Base-by-base conservation (phyloP, 2,888 invertebrate species). In the Cyrtodaria siliqua region DNA sequence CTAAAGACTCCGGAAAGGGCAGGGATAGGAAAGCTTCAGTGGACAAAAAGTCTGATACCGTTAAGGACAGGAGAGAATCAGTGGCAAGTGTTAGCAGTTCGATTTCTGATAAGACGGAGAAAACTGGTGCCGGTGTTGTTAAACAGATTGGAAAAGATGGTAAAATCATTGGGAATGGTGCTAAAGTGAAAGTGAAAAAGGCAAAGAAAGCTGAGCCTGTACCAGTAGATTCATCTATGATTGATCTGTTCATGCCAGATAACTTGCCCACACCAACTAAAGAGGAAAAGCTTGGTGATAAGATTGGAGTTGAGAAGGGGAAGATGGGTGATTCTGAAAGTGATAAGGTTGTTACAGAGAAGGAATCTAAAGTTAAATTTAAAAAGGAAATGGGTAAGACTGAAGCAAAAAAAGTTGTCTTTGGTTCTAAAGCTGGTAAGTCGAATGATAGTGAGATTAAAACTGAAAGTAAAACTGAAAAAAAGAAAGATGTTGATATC, bases 191-290 rank as follows among this genome's bases (percentile, higher is more conserved):
- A 55, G 56, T 50, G 9, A 79, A 77, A 55, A 72, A 72, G 33
- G 20, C 60, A 9, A 77, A 77, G 49, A 72, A 63, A 29, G 27
- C 49, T 18, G 88, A 88, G 47, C 87, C 86, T 27, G 57, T 84
- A 16, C 68, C 86, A 14, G 68, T 87, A 2, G 88, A 89, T 74
- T 80, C 85, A 14, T 84, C 87, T 27, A 85, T 87, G 81, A 85
- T 82, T 6, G 90, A 90, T 66, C 67, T 90, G 23, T 90, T 90
- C 68, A 89, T 88, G 66, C 90, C 90, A n/a, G 90, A 90, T 71
- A 79, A 75, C 40, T 52, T 73, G 33, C 69, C 73, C 14, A 62
- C 44, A 20, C 47, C 52, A 42, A 26, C 33, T 2, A 69, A 73
- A 61, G 72, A 71, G 26, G 68, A 76, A 59, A 63, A 20, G 16